Base-by-base conservation (phyloP, 2,113 vertebrate genomes). In the Amphilophus citrinellus region DNA sequence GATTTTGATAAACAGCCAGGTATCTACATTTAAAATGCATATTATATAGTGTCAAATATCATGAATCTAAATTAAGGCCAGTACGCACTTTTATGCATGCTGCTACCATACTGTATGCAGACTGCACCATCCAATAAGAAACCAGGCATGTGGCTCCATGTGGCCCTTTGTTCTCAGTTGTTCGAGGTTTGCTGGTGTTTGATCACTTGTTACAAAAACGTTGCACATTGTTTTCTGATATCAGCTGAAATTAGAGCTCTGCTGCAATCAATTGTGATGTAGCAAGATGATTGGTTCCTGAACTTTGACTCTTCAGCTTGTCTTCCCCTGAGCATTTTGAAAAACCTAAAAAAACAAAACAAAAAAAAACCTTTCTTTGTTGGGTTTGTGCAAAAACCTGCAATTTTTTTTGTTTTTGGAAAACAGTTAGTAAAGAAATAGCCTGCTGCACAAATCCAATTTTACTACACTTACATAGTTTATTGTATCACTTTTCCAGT, bases 201-300 rank as follows among this genome's bases (percentile, higher is more conserved):
- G 61, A 10, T 83, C 7, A 35, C 73, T 32, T 68, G 15, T 27
- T 84, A 5, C 79, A 7, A 73, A 35, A 65, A n/a, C 53, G 32
- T 37, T 85, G 37, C 65, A 3, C 66, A 15, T 57, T 79, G 10
- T 85, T 76, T 85, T 90, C 61, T 84, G 60, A 83, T 85, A 57
- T 91, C 89, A 94, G 94, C 76, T 71, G 73, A 90, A 66, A 7
- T 80, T 77, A 79, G 1, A 89, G 81, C 58, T 91, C 86, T 60
- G 5, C 63, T 87, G 61, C 83, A 79, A 37, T 89, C 82, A 30
- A 10, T 60, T 60, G 68, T 39, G 14, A 77, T 60, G 78, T 73
- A 76, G 30, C 80, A 82, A 58, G 93, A 93, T 27, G 93, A 95
- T 3, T 96, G 96, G 95, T 91, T 82, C 85, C 61, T 92, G 24